Evolutionary conservation across 64 coral and sea anemone genomes (phyloP), one percentile per base, ranked within the genome.

Genomic region (Cladopsammia gracilis): DNA sequence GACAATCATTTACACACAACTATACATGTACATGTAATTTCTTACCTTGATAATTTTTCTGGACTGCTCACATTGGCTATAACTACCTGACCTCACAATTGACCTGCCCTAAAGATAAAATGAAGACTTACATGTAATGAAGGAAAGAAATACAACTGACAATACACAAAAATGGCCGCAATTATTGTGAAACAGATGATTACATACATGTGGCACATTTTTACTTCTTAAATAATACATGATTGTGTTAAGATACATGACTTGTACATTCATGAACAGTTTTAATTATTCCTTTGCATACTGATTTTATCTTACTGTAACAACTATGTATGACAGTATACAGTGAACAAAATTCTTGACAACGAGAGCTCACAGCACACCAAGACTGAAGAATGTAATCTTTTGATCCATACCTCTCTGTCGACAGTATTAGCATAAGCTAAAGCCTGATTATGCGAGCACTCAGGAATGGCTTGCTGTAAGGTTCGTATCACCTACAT

Each of bases 391-490:
- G 7, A 64, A 7, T 6, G 53, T 6, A 56, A 56, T 56, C 7
- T 49, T 75, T 12, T 7, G 34, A 34, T 54, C 19, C 82, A 67
- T 18, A 97, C 95, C 92, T 97, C 95, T 87, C 95, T 94, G n/a
- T 97, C 95, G 6, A 97, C 95, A 34, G 68, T 90, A 65, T 97
- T 97, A 19, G 95, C 95, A 94, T 90, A 97, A n/a, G 81, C 92
- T 70, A 97, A 68, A 75, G 95, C 95, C 62, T 75, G 91, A 26
- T 79, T 67, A 25, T 61, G 70, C 46, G 93, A 75, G 58, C 95
- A 97, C 3, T 79, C 56, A 20, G 95, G 95, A 23, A 97, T 75
- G 5, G 95, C 95, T 51, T 94, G 84, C 65, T 90, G 87, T 15
- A 97, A 62, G 8, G 92, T 97, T 44, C 64, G 70, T 62, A 94